Percentiles rank a stretch among this genome's conserved stretches.
These are phyloP conservation scores for Aplochiton taeniatus DNA, from an alignment of 2,797 vertebrate species.

Conservation along the genomic window DNA sequence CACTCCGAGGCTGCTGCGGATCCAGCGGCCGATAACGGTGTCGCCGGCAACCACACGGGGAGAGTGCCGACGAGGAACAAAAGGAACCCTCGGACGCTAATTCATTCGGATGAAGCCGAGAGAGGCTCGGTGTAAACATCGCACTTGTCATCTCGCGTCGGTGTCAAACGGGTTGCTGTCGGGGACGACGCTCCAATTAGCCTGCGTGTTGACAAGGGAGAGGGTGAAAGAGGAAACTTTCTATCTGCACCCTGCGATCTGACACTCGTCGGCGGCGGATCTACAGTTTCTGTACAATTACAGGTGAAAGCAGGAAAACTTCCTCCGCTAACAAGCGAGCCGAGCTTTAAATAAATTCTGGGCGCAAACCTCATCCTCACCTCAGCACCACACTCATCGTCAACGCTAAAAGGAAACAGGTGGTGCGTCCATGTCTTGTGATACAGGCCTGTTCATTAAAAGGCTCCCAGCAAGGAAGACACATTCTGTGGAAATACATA, in stretches of 20 bases:
- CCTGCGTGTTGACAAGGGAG: constrained; percentile 8
- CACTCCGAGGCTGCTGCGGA: background rate
- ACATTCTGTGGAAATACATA: too few species aligned
- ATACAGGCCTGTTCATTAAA: too few species aligned
- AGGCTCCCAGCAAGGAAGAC: too few species aligned
- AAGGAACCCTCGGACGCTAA: constrained; percentile 14
- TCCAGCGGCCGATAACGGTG: constrained; percentile 14
- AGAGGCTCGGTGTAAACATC: constrained; percentile 13
- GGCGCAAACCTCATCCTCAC: too few species aligned
- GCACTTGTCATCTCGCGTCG: constrained; percentile 23
- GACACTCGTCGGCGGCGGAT: background rate
- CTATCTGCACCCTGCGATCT: too few species aligned
- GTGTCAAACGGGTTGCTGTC: constrained; percentile 13
- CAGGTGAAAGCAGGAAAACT: background rate
- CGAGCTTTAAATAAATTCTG: too few species aligned
- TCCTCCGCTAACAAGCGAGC: background rate
- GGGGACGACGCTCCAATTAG: constrained; percentile 29
- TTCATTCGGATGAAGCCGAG: constrained; percentile 34
- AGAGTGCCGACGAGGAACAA: background rate
- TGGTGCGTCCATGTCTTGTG: too few species aligned
- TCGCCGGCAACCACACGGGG: background rate
- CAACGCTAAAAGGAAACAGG: too few species aligned
- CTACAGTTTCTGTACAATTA: background rate
- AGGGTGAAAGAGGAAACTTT: background rate
- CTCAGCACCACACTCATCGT: too few species aligned